Evolutionary conservation across 2,888 invertebrate genomes (phyloP), one percentile per base, ranked within the genome.

Genomic region (Oscheius sp.): DNA sequence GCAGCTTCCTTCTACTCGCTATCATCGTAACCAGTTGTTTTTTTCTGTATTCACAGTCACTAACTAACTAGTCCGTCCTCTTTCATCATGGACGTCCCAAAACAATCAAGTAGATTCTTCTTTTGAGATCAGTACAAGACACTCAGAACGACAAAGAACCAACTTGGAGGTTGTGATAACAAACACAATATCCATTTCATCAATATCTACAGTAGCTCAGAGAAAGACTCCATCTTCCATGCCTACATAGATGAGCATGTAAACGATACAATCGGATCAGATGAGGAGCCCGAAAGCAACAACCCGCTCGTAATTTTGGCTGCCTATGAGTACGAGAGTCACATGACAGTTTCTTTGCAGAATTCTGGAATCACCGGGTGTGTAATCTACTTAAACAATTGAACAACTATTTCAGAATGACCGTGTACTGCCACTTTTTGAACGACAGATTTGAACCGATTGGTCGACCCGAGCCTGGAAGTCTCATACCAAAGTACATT

Each of bases 401-500:
- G 13, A 37, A 35, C 32, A 60, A 60, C 47, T 32, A 13, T 21
- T 71, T 21, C 47, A 71, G 60, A 47, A 32, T 35, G 4, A 11
- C 35, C 2, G 73, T 73, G 7, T 63, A 35, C 37, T 74, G 74
- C 33, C 74, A 65, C n/a, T 73, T 35, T 42, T 35, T 66, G 1
- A n/a, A 10, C 9, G 1, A 33, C 1, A 21, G 42, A 11, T 73
- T 73, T 53, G 29, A 66, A 47, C 48, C 32, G 21, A 47, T 73
- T 9, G 65, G 66, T 13, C 35, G n/a, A 2, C 66, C 73, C 7
- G n/a, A 33, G n/a, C 35, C n/a, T 4, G 53, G 57, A n/a, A 62
- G 11, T 13, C 47, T 48, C 37, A 62, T 62, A 37, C 72, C 72
- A 1, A 33, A 53, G n/a, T 37, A 63, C 33, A 13, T 37, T 13